Base-by-base conservation (phyloP, 2,888 invertebrate genomes). In the Alitta virens region DNA sequence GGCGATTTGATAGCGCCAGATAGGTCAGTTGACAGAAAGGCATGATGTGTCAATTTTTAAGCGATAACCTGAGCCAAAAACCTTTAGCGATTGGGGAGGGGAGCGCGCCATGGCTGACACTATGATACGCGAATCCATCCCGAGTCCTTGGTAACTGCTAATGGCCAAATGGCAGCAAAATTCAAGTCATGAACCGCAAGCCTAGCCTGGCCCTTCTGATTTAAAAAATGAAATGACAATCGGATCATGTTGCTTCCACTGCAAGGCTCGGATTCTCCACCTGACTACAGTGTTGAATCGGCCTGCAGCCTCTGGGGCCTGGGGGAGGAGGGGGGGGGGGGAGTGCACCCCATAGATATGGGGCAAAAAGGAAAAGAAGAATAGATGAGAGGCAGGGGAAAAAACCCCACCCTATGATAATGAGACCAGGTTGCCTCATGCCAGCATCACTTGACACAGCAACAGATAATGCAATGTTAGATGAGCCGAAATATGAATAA, bases 21-120 rank as follows among this genome's bases (percentile, higher is more conserved):
- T 52, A 25, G 26, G 52, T 46, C 46, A 46, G 18, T 46, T 21
- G 46, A 46, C 46, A 46, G 46, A 3, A 16, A n/a, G n/a, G n/a
- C 46, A 46, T 46, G 46, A 46, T 46, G 46, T 46, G 46, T 46
- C 46, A 46, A 46, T 46, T 46, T 46, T 46, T 46, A 46, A 46
- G 46, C 21, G 46, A 46, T 21, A 46, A 46, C 46, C 46, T n/a
- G 46, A 46, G n/a, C 46, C 46, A 16, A 46, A 46, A 46, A 21
- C 46, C 46, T 46, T 46, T 46, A 46, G n/a, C 18, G 21, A 21
- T n/a, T n/a, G n/a, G 46, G 7, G 18, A 46, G 46, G 18, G 46
- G 3, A 18, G 46, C 46, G 21, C 21, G 3, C 46, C n/a, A 12
- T 16, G 46, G 21, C 18, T n/a, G 46, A 46, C 18, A 18, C 18